Conservation (phyloP, 2,113 vertebrate genomes). For the Pseudorhombus dupliciocellatus region DNA sequence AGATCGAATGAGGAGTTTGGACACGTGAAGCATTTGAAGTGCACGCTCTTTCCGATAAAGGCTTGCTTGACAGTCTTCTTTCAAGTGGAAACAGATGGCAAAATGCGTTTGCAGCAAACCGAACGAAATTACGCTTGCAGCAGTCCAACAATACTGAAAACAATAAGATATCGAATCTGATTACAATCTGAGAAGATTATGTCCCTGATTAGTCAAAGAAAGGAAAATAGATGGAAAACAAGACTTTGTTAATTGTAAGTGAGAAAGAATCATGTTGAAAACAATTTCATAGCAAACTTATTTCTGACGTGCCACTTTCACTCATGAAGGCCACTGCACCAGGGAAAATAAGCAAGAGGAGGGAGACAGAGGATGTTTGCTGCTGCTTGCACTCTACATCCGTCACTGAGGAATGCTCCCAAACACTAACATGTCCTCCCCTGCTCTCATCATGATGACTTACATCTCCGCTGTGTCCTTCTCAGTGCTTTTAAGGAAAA, state of each 20-base stretch:
- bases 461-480: conserved; percentile 28
- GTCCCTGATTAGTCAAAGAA: conserved; percentile 13
- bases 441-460: conserved; percentile 57
- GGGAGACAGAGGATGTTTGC: conserved; percentile 32
- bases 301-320: not conserved
- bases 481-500: conserved; percentile 24
- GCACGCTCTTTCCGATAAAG: conserved; percentile 18
- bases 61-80: conserved; percentile 23
- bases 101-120: conserved; percentile 8
- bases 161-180: conserved; percentile 10
- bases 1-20: conserved; percentile 16
- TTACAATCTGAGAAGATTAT: conserved; percentile 3
- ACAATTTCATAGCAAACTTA: too few relatives aligned
- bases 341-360: conserved; percentile 7
- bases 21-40: conserved; percentile 26
- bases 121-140: conserved; percentile 31
- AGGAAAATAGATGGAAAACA: not conserved
- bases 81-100: conserved; percentile 62
- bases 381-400: conserved; percentile 49
- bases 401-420: conserved; percentile 74
- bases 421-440: conserved; percentile 76
- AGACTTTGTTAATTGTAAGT: not conserved
- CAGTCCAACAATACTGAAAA: conserved; percentile 13
- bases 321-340: not conserved
- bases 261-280: too few relatives aligned